Base-by-base conservation (phyloP, 2,797 vertebrate species). In the Neosilurus hyrtlii region DNA sequence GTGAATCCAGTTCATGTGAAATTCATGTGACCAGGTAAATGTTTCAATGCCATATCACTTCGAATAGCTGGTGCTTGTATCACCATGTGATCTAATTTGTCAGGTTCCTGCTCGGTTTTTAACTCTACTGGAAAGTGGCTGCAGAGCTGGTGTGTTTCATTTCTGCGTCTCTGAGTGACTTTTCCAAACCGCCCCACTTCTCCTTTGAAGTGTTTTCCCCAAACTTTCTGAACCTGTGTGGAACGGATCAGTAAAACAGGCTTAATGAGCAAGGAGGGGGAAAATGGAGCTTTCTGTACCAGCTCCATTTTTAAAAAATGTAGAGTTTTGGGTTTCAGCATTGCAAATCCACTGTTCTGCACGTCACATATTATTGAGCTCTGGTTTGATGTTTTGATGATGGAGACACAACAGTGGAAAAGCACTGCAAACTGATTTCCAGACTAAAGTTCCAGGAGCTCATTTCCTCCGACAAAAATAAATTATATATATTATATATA, bases 311-410 rank as follows among this genome's bases (percentile, higher is more conserved):
- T 62, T 51, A n/a, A 37, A 54, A 37, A 75, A 61, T 75, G 30
- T 43, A n/a, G 56, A 30, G 56, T 75, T 61, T 75, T 14, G 56
- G 73, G 56, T 61, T 75, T 59, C 56, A 37, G 56, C 20, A 8
- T 37, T n/a, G 37, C 30, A 15, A 22, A 59, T 26, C 61, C n/a
- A 15, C 2, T 20, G 15, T 26, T 26, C 76, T 51, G 26, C 75
- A 22, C 15, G 37, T 77, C 74, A 51, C 59, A 24, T 26, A 49
- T 63, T 57, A 49, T 62, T 63, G 15, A 26, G 43, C 9, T 63
- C 59, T 63, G 59, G 75, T 63, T 51, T 78, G 37, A 78, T 20
- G 76, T 20, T 26, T 78, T 78, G 43, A 16, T 18, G 15, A 14
- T 9, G 7, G 57, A 61, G 1, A 11, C 54, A 3, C 9, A 20